A percentile compares a stretch with the other conserved stretches of the same genome.
phyloP scores from a whole-genome alignment of 2,888 invertebrate genomes.

The Lomographa bimaculata region DNA sequence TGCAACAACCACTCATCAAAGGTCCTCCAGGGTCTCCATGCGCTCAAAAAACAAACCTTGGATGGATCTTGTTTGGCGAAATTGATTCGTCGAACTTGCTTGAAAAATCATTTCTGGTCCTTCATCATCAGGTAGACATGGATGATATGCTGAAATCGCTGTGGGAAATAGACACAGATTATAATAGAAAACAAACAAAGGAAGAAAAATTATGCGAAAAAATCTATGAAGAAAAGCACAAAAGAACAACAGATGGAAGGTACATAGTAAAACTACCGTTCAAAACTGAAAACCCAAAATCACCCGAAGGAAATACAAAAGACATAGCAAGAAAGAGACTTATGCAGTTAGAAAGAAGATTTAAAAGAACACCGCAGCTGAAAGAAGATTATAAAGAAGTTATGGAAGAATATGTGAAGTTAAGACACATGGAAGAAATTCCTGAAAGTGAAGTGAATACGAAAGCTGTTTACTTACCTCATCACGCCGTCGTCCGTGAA shows the following conservation, averaged over 20 bases:
- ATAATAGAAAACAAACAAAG: constrained; percentile 20
- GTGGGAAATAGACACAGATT: constrained; percentile 27
- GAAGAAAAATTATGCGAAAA: constrained; percentile 34
- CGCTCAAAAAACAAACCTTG: constrained; percentile 15
- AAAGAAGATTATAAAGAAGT: constrained; percentile 32
- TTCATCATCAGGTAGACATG: constrained; percentile 14
- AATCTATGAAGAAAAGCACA: constrained; percentile 28
- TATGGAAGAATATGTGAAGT: constrained; percentile 31
- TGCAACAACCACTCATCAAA: constrained; percentile 10
- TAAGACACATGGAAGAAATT: constrained; percentile 24
- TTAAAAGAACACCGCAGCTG: constrained; percentile 19
- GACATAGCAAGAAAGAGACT: constrained; percentile 31
- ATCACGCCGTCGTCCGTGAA: constrained; percentile 27
- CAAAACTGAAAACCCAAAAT: constrained; percentile 17
- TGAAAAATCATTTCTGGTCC: not conserved
- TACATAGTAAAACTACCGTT: constrained; percentile 35
- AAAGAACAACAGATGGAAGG: constrained; percentile 26
- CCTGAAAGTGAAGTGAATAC: constrained; percentile 21
- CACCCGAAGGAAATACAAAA: constrained; percentile 26
- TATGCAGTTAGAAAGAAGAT: constrained; percentile 29
- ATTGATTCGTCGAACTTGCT: not conserved
- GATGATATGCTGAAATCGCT: constrained; percentile 24
- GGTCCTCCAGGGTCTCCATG: constrained; percentile 16
- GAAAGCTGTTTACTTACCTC: constrained; percentile 33
- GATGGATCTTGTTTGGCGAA: constrained; percentile 9